Evolutionary conservation across 2,113 vertebrate species (phyloP).

Genomic region (Macrotis lagotis): DNA sequence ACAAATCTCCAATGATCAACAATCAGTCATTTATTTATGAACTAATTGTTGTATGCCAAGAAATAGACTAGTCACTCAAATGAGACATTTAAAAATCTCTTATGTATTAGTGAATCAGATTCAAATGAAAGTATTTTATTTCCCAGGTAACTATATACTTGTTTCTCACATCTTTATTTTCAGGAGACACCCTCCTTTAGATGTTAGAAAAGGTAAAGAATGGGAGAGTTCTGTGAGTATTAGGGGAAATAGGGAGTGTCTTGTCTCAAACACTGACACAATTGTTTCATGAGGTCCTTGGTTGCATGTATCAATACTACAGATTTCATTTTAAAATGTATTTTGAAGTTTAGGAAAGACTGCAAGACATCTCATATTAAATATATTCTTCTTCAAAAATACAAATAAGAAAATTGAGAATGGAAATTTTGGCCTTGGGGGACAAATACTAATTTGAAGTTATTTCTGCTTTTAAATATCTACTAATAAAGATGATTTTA

Average conservation of each 20-base stretch:
- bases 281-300: slow-evolving; percentile 40
- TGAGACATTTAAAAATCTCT: too few relatives aligned
- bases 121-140: too few relatives aligned
- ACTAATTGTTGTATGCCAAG: too few relatives aligned
- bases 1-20: too few relatives aligned
- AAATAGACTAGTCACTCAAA: too few relatives aligned
- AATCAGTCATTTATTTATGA: too few relatives aligned
- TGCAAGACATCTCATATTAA: slow-evolving; percentile 22
- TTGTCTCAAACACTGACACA: too few relatives aligned
- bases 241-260: too few relatives aligned
- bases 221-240: too few relatives aligned
- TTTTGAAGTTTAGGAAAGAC: slow-evolving; percentile 64
- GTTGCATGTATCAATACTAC: slow-evolving; percentile 23
- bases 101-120: too few relatives aligned
- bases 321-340: slow-evolving; percentile 42
- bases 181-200: background rate
- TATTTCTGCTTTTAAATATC: slow-evolving; percentile 66
- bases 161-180: background rate
- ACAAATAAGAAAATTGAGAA: slow-evolving; percentile 44
- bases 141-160: background rate
- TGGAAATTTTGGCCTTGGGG: slow-evolving; percentile 43
- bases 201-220: slow-evolving; percentile 37
- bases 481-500: slow-evolving; percentile 49
- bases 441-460: slow-evolving; percentile 55
- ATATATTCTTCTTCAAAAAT: slow-evolving; percentile 58